These are phyloP conservation scores for Phallusia fumigata DNA, from an alignment of 23 tunicate species.

Conservation along the genomic window DNA sequence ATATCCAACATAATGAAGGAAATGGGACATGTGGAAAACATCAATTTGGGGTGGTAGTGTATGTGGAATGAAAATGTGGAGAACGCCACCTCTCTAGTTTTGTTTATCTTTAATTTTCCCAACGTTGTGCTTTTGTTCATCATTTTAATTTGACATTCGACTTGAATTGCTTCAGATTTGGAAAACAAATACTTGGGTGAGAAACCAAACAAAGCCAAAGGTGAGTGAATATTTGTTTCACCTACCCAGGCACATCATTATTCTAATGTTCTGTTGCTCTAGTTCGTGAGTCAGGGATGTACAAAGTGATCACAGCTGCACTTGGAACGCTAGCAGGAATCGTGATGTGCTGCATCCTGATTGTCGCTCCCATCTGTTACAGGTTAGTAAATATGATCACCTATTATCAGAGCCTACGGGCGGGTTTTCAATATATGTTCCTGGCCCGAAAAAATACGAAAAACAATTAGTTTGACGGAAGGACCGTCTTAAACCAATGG, in stretches of 20 bases:
- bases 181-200: neutral
- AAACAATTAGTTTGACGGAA: too few relatives aligned
- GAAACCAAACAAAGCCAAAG: neutral
- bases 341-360: constrained; percentile 39
- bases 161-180: neutral
- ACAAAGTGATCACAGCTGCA: constrained; percentile 11
- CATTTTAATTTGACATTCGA: neutral
- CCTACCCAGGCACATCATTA: neutral
- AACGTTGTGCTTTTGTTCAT: neutral
- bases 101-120: too few relatives aligned
- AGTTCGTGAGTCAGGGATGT: neutral
- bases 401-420: too few relatives aligned
- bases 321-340: constrained; percentile 26
- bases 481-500: too few relatives aligned
- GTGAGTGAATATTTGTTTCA: neutral
- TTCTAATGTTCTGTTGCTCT: neutral
- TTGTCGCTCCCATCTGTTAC: constrained; percentile 50
- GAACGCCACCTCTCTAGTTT: too few relatives aligned
- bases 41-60: too few relatives aligned
- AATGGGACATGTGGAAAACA: too few relatives aligned
- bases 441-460: too few relatives aligned
- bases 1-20: too few relatives aligned
- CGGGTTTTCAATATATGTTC: too few relatives aligned
- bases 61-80: too few relatives aligned
- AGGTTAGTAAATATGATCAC: too few relatives aligned